Percentiles rank a stretch among this genome's conserved stretches.
Conservation (phyloP, 2,888 invertebrate genomes). For the Lithosia quadra region DNA sequence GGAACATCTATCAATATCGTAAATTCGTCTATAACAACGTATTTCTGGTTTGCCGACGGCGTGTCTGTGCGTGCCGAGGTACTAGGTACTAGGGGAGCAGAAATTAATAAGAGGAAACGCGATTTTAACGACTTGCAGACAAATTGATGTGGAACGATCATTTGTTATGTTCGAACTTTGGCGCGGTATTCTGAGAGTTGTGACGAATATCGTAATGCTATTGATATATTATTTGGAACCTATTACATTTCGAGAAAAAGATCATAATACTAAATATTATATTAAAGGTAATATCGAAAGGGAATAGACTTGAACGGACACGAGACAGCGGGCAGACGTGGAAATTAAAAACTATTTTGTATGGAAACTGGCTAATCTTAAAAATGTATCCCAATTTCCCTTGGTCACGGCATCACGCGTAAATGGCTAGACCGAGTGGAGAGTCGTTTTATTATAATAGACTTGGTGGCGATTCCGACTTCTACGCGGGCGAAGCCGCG, state of each 20-base stretch:
- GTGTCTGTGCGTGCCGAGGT: conserved; percentile 60
- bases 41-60: conserved; percentile 68
- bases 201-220: background rate
- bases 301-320: background rate
- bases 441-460: too few species aligned
- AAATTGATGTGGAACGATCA: conserved; percentile 80
- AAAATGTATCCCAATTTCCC: too few species aligned
- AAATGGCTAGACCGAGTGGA: too few species aligned
- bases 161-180: conserved; percentile 74
- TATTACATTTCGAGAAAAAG: background rate
- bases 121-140: conserved; percentile 80
- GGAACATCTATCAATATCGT: conserved; percentile 69
- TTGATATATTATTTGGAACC: background rate
- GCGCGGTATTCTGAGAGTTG: conserved; percentile 57
- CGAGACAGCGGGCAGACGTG: background rate
- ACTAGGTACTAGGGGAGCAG: conserved; percentile 64
- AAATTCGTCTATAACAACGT: conserved; percentile 69
- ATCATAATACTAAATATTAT: too few species aligned
- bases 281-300: too few species aligned
- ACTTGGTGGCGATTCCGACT: too few species aligned
- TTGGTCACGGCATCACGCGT: too few species aligned
- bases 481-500: too few species aligned
- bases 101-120: conserved; percentile 82
- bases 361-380: too few species aligned
- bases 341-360: too few species aligned